Base-by-base conservation (phyloP, 53 echinoderm and acorn worm species). In the Echinarachnius parma region DNA sequence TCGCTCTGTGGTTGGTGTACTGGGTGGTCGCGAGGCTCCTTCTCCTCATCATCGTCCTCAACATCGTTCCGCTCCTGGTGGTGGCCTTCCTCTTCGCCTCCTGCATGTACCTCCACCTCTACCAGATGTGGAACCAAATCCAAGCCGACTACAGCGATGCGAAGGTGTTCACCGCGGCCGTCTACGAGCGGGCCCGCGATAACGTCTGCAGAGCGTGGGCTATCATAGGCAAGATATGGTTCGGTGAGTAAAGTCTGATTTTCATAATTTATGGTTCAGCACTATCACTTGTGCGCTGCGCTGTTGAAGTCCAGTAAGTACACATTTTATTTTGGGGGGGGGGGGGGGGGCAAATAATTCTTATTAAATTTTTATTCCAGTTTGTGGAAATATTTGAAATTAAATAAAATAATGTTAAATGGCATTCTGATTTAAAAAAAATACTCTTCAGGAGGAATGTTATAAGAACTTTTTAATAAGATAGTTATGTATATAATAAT, bases 101-200 rank as follows among this genome's bases (percentile, higher is more conserved):
- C 0, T 72, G 56, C 2, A 1, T 72, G 25, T 72, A 72, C 57
- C 16, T 4, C 23, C 74, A 72, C 54, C 37, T 72, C 39, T 72
- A 72, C 44, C 44, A 72, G 44, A 23, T 34, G 18, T 72, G 74
- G 74, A 37, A 72, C 57, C 31, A 55, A 2, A 72, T 56, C 42
- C 21, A 29, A 0, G 52, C 20, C 13, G 68, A 52, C 13, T 10
- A 30, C 9, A 68, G 29, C 1, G n/a, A n/a, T n/a, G 34, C 72
- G 16, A 34, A 56, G n/a, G 56, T 56, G 56, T 57, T 39, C 57
- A 27, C 74, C 27, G 37, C 55, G 21, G 18, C 42, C 1, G 20
- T 72, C 27, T 72, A 56, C 9, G 74, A 72, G 57, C 34, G 74
- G 74, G 74, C 74, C 2, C 34, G 74, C 27, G 37, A 72, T 57